These are phyloP conservation scores for Homalodisca vitripennis DNA, from an alignment of 1,140 invertebrate genomes.

Conservation along the genomic window DNA sequence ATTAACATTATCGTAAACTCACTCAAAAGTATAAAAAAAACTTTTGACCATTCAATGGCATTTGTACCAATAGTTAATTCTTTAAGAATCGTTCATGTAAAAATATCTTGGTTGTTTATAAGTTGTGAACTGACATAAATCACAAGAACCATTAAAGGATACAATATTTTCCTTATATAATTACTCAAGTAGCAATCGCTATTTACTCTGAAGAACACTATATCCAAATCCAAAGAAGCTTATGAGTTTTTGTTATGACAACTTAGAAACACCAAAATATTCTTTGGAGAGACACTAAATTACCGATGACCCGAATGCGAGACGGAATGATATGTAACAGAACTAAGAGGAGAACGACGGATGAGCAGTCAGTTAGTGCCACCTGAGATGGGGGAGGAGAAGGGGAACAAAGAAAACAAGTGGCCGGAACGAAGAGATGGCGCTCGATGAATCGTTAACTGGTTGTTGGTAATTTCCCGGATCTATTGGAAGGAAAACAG, in stretches of 20 bases:
- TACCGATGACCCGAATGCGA: background rate
- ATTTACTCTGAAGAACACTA: too few species aligned
- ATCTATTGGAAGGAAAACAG: conserved; percentile 12
- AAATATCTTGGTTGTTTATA: conserved; percentile 19
- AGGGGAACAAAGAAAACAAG: background rate
- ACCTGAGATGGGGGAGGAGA: background rate
- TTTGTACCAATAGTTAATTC: background rate
- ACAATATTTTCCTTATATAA: too few species aligned
- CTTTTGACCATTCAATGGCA: background rate
- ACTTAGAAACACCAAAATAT: conserved; percentile 25
- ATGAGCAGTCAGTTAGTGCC: background rate
- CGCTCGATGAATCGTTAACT: background rate
- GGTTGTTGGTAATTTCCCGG: background rate
- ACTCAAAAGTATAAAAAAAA: too few species aligned
- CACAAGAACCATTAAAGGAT: too few species aligned
- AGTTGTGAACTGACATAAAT: too few species aligned
- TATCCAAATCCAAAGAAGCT: too few species aligned
- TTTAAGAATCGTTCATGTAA: conserved; percentile 5
- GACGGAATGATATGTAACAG: conserved; percentile 19
- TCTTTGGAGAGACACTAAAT: background rate
- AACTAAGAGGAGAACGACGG: background rate
- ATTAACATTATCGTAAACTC: too few species aligned
- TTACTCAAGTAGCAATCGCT: background rate
- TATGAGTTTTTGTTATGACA: conserved; percentile 4
- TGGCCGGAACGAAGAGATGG: background rate